Percentiles rank a stretch among this genome's conserved stretches.
These are phyloP conservation scores for Botia kubotai DNA, from an alignment of 2,797 vertebrate genomes.

Conservation along the genomic window DNA sequence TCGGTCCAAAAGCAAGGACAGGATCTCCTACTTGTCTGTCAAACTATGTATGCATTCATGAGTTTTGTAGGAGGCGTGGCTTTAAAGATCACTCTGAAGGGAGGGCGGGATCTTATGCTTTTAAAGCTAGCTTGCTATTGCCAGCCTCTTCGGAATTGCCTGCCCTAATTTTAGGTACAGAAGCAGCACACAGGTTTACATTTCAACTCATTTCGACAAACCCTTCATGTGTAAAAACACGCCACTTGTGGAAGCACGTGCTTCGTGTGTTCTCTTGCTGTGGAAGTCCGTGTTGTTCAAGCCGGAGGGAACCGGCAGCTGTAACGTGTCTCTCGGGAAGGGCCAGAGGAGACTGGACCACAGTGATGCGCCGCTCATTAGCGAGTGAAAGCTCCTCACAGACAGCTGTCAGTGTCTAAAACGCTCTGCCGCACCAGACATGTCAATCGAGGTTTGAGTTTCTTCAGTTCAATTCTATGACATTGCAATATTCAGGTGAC, in stretches of 20 bases:
- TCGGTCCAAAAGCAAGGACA: too few relatives aligned
- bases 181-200: neutral
- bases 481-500: constrained; percentile 79
- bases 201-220: constrained; percentile 29
- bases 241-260: constrained; percentile 8
- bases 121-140: too few relatives aligned
- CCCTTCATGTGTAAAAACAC: constrained; percentile 8
- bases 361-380: constrained; percentile 83
- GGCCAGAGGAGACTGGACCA: constrained; percentile 80
- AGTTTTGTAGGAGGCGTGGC: too few relatives aligned
- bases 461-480: constrained; percentile 79
- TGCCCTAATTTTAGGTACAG: neutral
- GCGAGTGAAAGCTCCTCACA: constrained; percentile 83
- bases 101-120: too few relatives aligned
- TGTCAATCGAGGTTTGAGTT: constrained; percentile 85
- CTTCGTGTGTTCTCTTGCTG: constrained; percentile 33
- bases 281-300: neutral
- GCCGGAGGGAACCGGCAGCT: constrained; percentile 75
- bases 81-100: too few relatives aligned
- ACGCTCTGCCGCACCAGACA: constrained; percentile 77
- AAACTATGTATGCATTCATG: too few relatives aligned
- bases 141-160: too few relatives aligned
- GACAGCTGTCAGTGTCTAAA: constrained; percentile 84
- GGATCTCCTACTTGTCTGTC: too few relatives aligned
- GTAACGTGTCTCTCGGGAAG: constrained; percentile 79